These are phyloP conservation scores for Pinctada fucata DNA, from an alignment of 2,888 invertebrate species.

Conservation along the genomic window DNA sequence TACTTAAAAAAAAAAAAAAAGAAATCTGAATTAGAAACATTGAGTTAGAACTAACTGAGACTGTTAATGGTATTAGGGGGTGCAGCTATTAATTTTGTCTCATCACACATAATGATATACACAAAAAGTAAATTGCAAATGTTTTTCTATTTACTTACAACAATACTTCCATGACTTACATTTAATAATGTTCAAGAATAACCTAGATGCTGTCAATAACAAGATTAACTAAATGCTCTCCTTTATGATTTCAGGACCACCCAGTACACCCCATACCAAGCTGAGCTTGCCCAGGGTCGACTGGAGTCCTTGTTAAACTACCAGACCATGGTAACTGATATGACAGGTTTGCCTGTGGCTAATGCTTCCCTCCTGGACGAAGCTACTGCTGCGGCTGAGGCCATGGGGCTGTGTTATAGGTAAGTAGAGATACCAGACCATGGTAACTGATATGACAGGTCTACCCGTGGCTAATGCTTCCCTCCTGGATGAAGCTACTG, in stretches of 20 bases:
- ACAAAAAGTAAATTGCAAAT: too few relatives aligned
- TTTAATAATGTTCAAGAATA: too few relatives aligned
- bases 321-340: conserved; percentile 96
- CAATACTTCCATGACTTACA: too few relatives aligned
- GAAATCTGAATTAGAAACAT: too few relatives aligned
- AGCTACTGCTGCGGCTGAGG: conserved; percentile 99
- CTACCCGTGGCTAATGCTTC: conserved; percentile 98
- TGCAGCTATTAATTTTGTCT: too few relatives aligned
- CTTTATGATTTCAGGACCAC: conserved; percentile 92
- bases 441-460: conserved; percentile 96
- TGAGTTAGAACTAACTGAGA: too few relatives aligned
- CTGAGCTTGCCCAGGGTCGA: conserved; percentile 97
- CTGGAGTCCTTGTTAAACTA: conserved; percentile 97
- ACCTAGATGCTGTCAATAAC: too few relatives aligned
- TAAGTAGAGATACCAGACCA: conserved; percentile 94
- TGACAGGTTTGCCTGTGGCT: conserved; percentile 96
- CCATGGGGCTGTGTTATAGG: conserved; percentile 92
- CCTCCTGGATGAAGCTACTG: conserved; percentile 95
- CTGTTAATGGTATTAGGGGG: too few relatives aligned
- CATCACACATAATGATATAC: too few relatives aligned
- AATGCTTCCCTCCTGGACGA: conserved; percentile 97
- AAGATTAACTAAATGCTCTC: too few relatives aligned
- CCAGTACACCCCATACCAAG: conserved; percentile 98
- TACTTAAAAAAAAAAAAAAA: too few relatives aligned
- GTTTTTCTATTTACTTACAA: too few relatives aligned